A percentile compares a stretch with the other conserved stretches of the same genome.
Conservation (phyloP, 2,797 vertebrate species). For the Morus bassanus region DNA sequence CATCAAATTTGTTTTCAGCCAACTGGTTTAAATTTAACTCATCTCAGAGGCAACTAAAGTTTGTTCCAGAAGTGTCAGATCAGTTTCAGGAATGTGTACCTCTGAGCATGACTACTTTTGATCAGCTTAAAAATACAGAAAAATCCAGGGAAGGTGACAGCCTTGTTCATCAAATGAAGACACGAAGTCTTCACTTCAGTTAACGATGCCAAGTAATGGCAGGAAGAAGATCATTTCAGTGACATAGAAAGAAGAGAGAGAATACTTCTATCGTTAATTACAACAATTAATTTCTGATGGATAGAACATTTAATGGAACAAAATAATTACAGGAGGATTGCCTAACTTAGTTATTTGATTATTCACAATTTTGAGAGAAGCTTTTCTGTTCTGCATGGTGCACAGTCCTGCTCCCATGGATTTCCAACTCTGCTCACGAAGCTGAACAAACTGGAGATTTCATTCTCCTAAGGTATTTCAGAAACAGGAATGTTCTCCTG, state of each 20-base stretch:
- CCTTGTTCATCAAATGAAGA: not conserved
- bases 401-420: not conserved
- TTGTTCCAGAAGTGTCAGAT: not conserved
- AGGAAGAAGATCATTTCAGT: conserved; percentile 39
- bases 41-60: not conserved
- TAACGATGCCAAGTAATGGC: not conserved
- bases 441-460: not conserved
- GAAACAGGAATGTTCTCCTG: not conserved
- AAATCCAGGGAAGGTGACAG: conserved; percentile 3
- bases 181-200: not conserved
- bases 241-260: not conserved
- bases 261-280: conserved; percentile 53
- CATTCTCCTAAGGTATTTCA: not conserved
- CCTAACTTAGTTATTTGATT: conserved; percentile 21
- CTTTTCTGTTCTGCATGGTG: not conserved
- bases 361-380: not conserved
- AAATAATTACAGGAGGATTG: conserved; percentile 48
- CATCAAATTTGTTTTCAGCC: not conserved
- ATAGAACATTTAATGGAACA: conserved; percentile 48
- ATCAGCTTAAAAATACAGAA: conserved; percentile 3
- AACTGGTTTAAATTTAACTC: not conserved
- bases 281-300: conserved; percentile 61
- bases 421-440: not conserved
- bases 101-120: not conserved
- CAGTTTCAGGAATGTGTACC: not conserved